Evolutionary conservation across 2,113 vertebrate genomes (phyloP), one percentile per base, ranked within the genome.

Genomic region (Urocynchramus pylzowi): DNA sequence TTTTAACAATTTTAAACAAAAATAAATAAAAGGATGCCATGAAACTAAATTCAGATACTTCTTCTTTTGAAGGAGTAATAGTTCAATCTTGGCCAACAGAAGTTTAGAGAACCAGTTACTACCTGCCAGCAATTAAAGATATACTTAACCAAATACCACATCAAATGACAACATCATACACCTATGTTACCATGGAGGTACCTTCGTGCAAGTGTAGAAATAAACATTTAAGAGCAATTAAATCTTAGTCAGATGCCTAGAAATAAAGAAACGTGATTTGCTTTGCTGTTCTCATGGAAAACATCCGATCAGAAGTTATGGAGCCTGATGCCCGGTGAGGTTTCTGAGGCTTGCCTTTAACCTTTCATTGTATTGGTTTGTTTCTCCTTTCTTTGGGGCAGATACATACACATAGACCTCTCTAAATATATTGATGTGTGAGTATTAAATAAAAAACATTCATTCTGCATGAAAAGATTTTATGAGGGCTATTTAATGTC

Each of bases 61-160:
- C 83, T 35, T 81, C 7, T 27, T 59, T 52, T 31, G 87, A 88
- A 87, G n/a, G 63, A 75, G 41, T 15, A 94, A 84, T 67, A 84
- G 54, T 44, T 91, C 71, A 63, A n/a, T 69, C 33, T n/a, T 49
- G 52, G 39, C 87, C 67, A 79, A 50, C 11, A 61, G 74, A 75
- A 83, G 13, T 53, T 87, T 52, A 79, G 59, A 81, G 79, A 89
- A 91, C 91, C 64, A 74, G 89, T 89, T 81, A 30, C 35, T 94
- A 81, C 95, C 87, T 93, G 93, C 39, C 74, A 94, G 84, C 65
- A 94, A 94, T 95, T 97, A 93, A 77, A 96, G 87, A 65, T 33
- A 69, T 26, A 88, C 39, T 84, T 84, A 95, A 91, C 37, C 69
- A 91, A 94, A 77, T 42, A 60, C 49, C 56, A 84, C 65, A 77